Evolutionary conservation across 2,888 invertebrate genomes (phyloP), one percentile per base, ranked within the genome.

Genomic region (Drosophila formosana): DNA sequence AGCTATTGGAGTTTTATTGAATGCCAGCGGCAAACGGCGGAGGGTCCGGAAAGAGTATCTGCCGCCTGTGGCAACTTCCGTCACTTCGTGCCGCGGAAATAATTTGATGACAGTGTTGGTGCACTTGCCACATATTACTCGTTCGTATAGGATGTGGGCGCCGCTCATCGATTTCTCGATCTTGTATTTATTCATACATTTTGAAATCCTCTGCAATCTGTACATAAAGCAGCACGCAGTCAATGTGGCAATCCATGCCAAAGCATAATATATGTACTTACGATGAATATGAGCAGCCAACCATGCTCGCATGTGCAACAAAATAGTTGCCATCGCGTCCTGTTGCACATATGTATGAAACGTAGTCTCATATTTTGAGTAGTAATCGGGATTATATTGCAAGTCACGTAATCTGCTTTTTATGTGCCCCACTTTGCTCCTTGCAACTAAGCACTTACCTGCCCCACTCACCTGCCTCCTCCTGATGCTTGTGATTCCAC

Each of bases 1-100:
- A 80, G 83, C 83, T 77, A 88, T 83, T 75, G 72, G 82, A 86
- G 73, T 86, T 80, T 77, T 68, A 86, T 78, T 83, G 71, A 67
- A 43, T 60, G 66, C 56, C 60, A 41, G 50, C 57, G 49, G 47
- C 45, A 30, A 23, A n/a, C 43, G 25, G 52, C 32, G 18, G 11
- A 47, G 18, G 4, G 11, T 37, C n/a, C 37, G 47, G 46, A 46
- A 62, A 49, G 46, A 46, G 34, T 45, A 41, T 52, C 23, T 26
- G 26, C 34, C n/a, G 47, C 56, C 50, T 28, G 26, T 6, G 30
- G 50, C 52, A 56, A 61, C 78, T 78, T 87, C 72, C 86, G 79
- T 60, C 67, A 50, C 72, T 72, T 64, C 68, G 37, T 49, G 56
- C 39, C 66, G 34, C 65, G 74, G 70, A 78, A 73, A 75, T 83